These are phyloP conservation scores for Temnopleurus reevesii DNA, from an alignment of 53 echinoderm and acorn worm genomes.

Conservation along the genomic window DNA sequence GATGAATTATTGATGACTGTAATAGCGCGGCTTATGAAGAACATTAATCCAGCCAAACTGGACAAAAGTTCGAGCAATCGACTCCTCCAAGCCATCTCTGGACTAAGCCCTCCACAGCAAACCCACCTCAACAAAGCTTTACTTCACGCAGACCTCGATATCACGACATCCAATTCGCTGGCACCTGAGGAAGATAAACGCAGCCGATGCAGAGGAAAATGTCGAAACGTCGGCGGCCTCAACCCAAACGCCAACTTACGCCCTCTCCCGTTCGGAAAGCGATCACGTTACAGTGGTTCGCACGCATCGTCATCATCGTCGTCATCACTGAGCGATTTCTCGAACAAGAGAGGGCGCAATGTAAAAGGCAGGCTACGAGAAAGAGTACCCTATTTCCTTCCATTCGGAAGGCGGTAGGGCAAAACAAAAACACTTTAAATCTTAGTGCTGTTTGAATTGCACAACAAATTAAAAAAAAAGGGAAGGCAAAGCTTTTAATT, in stretches of 20 bases:
- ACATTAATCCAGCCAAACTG: neutral
- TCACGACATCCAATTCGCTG: neutral
- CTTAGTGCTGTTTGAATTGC: neutral
- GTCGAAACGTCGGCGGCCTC: slow-evolving; percentile 7
- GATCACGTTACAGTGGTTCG: neutral
- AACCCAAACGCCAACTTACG: slow-evolving; percentile 46
- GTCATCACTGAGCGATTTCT: slow-evolving; percentile 11
- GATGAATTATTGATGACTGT: slow-evolving; percentile 9
- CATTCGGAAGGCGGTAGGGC: slow-evolving; percentile 39
- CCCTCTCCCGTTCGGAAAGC: slow-evolving; percentile 49
- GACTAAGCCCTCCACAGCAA: neutral
- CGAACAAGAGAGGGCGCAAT: slow-evolving; percentile 55
- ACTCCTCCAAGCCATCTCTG: slow-evolving; percentile 34
- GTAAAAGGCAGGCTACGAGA: slow-evolving; percentile 20
- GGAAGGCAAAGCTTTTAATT: neutral
- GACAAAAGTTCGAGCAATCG: neutral
- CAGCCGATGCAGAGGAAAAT: slow-evolving; percentile 8
- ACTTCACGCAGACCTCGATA: neutral
- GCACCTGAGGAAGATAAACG: slow-evolving; percentile 11
- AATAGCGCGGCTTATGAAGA: slow-evolving; percentile 32
- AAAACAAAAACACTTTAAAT: neutral
- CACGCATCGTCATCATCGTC: neutral
- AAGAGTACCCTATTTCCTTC: slow-evolving; percentile 13
- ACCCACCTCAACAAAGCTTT: neutral
- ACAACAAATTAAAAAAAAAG: neutral